These are phyloP conservation scores for Drosophila serrata DNA, from an alignment of 1,140 invertebrate species.

Conservation along the genomic window DNA sequence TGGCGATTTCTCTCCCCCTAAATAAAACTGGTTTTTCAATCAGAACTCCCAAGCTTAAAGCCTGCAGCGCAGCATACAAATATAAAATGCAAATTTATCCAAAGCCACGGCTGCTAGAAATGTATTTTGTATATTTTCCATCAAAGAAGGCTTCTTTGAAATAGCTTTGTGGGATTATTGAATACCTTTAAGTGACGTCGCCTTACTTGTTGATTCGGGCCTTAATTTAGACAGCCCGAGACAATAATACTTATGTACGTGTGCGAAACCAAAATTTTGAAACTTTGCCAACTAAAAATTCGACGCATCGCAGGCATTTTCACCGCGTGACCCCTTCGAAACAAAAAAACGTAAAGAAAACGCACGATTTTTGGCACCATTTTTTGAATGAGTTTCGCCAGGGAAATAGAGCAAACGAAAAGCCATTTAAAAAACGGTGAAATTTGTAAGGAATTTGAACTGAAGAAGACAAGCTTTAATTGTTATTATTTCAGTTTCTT, in stretches of 20 bases:
- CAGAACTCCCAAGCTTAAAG: conserved; percentile 36
- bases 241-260: conserved; percentile 49
- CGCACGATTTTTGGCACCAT: conserved; percentile 42
- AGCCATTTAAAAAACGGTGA: neutral
- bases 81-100: conserved; percentile 28
- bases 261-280: conserved; percentile 60
- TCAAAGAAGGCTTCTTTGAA: conserved; percentile 53
- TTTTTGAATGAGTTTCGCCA: conserved; percentile 13
- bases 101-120: conserved; percentile 1
- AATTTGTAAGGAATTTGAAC: neutral
- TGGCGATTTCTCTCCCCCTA: neutral
- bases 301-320: conserved; percentile 60
- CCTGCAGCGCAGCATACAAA: conserved; percentile 48
- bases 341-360: conserved; percentile 7
- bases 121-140: conserved; percentile 4
- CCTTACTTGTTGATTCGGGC: conserved; percentile 48
- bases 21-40: conserved; percentile 41
- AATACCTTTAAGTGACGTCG: conserved; percentile 69
- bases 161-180: conserved; percentile 35
- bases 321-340: conserved; percentile 70
- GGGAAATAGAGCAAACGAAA: conserved; percentile 4
- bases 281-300: conserved; percentile 70
- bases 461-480: conserved; percentile 10
- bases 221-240: conserved; percentile 53
- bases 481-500: conserved; percentile 9